Conservation (phyloP, 2,797 vertebrate species). For the Jordanella pulchra region DNA sequence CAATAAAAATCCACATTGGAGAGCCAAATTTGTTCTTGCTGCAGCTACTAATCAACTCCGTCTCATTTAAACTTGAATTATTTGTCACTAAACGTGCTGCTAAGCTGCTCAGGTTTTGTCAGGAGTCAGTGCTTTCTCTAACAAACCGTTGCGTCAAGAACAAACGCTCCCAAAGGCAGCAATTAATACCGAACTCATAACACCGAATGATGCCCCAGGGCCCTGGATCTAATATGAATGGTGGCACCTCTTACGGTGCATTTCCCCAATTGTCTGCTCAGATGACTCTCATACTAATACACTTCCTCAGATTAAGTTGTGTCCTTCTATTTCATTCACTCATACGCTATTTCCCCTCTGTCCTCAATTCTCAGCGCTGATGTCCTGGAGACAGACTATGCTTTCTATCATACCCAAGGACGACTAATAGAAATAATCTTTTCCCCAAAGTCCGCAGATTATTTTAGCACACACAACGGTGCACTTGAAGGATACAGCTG, state of each 20-base stretch:
- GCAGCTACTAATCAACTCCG: slow-evolving; percentile 34
- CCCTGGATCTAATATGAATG: slow-evolving; percentile 58
- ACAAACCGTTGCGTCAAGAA: slow-evolving; percentile 77
- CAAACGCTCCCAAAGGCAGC: slow-evolving; percentile 75
- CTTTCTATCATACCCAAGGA: slow-evolving; percentile 50
- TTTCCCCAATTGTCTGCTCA: slow-evolving; percentile 72
- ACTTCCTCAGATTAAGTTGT: slow-evolving; percentile 58
- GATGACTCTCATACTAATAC: slow-evolving; percentile 53
- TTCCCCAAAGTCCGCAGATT: slow-evolving; percentile 1
- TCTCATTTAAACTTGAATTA: slow-evolving; percentile 67
- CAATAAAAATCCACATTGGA: slow-evolving; percentile 17
- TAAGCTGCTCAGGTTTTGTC: slow-evolving; percentile 47
- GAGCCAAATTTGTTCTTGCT: slow-evolving; percentile 30
- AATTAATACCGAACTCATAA: slow-evolving; percentile 82
- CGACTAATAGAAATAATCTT: slow-evolving; percentile 43
- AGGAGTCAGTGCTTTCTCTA: slow-evolving; percentile 61
- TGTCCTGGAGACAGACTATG: slow-evolving; percentile 38
- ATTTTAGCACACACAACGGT: slow-evolving; percentile 34
- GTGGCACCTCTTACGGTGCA: slow-evolving; percentile 60
- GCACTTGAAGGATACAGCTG: slow-evolving; percentile 34
- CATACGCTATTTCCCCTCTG: slow-evolving; percentile 18
- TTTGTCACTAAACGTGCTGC: slow-evolving; percentile 61
- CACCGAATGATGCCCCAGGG: slow-evolving; percentile 64
- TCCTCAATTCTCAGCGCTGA: slow-evolving; percentile 26
- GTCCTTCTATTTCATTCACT: slow-evolving; percentile 28